Evolutionary conservation across 1,140 invertebrate species (phyloP), one percentile per base, ranked within the genome.

Genomic region (Lepidurus arcticus): DNA sequence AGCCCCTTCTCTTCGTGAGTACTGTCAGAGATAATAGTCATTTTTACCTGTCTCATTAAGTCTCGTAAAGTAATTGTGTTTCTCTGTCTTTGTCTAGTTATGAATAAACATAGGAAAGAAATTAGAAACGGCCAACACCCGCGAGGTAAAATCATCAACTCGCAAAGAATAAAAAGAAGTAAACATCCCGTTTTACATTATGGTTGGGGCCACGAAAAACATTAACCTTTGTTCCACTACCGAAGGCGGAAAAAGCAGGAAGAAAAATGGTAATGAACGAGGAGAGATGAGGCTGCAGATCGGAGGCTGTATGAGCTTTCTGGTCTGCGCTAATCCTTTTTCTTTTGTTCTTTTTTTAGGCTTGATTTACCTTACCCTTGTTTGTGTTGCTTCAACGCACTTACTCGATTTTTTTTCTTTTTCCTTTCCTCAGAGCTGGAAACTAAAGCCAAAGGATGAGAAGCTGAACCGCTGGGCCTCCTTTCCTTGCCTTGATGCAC

Each of bases 291-390:
- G 53, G 53, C 21, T 65, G 16, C n/a, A 65, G 53, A 65, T 65
- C 13, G 53, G 53, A 65, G 53, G 53, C 21, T 65, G 21, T 21
- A 21, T 21, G 53, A 65, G 9, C 53, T 65, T 65, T 9, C 53
- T 65, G 16, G 53, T 65, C 53, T 65, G 9, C 53, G 6, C 16
- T 65, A 65, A 65, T 65, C 53, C 13, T 65, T 65, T 21, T 65
- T 65, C 8, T 21, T 65, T n/a, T 65, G 13, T 16, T 16, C 53
- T 65, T 13, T 21, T 65, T 65, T 65, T 65, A 4, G 34, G 53
- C 53, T 65, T 65, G 53, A n/a, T 13, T 65, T 65, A 65, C 53
- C 21, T 65, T 65, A 65, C 53, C n/a, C 53, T 65, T 65, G n/a
- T 65, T 65, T 65, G 53, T 65, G 16, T 21, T 65, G 13, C 53